phyloP scores from a whole-genome alignment of 2,888 invertebrate species.

The Leptothorax acervorum region DNA sequence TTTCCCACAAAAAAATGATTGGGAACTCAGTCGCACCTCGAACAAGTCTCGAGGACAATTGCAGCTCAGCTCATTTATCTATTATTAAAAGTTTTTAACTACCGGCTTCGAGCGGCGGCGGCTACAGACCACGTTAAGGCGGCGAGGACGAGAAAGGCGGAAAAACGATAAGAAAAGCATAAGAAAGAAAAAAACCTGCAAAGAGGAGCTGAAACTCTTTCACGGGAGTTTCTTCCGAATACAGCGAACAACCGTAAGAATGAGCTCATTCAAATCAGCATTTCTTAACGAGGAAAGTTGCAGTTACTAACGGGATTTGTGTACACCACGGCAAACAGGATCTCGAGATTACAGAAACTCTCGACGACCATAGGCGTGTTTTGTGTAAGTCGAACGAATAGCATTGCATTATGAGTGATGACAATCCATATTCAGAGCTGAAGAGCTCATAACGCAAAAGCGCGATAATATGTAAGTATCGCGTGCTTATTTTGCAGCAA shows the following conservation, averaged over 20 bases:
- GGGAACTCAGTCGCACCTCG: constrained; percentile 42
- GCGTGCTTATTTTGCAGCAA: background rate
- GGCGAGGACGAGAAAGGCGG: constrained; percentile 11
- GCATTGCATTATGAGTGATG: background rate
- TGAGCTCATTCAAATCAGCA: constrained; percentile 76
- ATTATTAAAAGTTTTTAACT: constrained; percentile 76
- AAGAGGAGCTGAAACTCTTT: constrained; percentile 64
- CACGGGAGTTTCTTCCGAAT: constrained; percentile 64
- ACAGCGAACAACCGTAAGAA: constrained; percentile 70
- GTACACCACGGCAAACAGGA: constrained; percentile 65
- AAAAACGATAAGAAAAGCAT: constrained; percentile 30
- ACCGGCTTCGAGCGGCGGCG: constrained; percentile 52
- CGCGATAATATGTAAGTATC: background rate
- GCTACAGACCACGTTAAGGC: constrained; percentile 38
- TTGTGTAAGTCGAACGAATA: constrained; percentile 35
- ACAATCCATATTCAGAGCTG: background rate
- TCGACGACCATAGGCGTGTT: constrained; percentile 61
- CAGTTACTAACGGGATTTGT: constrained; percentile 69
- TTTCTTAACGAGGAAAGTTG: constrained; percentile 83
- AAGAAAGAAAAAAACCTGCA: constrained; percentile 10
- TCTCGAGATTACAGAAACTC: constrained; percentile 60
- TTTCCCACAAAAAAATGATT: constrained; percentile 43
- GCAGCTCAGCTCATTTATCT: constrained; percentile 70
- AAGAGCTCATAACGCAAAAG: background rate
- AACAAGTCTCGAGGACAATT: constrained; percentile 66